Percentiles rank a stretch among this genome's conserved stretches.
Evolutionary conservation across 37 sponge, comb jelly and placozoan genomes (phyloP).

Genomic region (Dysidea cf. avara): DNA sequence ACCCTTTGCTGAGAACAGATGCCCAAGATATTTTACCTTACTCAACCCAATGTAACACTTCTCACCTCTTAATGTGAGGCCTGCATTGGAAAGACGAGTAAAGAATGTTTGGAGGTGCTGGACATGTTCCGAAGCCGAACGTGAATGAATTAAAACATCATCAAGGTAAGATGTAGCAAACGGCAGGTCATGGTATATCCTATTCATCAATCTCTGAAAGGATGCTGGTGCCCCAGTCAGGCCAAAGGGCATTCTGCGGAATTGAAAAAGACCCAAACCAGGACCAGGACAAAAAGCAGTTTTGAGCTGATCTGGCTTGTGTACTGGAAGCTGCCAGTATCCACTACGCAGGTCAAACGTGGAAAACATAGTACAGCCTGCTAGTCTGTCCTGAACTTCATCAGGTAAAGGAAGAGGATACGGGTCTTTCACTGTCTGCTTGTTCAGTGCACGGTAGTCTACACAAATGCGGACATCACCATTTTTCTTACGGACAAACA

Average conservation of each 20-base stretch:
- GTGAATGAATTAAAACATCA: constrained; percentile 24
- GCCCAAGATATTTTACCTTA: constrained; percentile 3
- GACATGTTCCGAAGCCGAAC: not conserved
- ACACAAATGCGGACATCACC: not conserved
- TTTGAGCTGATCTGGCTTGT: not conserved
- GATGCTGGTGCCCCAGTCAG: constrained; percentile 10
- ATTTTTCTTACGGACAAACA: not conserved
- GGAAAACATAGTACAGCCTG: not conserved
- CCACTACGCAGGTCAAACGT: not conserved
- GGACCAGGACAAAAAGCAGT: constrained; percentile 31
- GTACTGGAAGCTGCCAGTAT: constrained; percentile 13
- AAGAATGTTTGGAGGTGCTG: constrained; percentile 14
- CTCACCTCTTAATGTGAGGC: constrained; percentile 10
- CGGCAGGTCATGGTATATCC: constrained; percentile 7
- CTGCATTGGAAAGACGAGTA: not conserved
- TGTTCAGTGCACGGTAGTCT: not conserved
- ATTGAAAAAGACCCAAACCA: constrained; percentile 24
- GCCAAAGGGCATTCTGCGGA: constrained; percentile 23
- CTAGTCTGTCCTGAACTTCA: constrained; percentile 3
- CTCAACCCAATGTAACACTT: constrained; percentile 17
- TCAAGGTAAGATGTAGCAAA: constrained; percentile 13
- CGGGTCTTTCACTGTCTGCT: not conserved
- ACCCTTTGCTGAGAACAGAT: constrained; percentile 1
- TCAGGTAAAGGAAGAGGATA: constrained; percentile 1
- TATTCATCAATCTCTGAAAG: constrained; percentile 28